Evolutionary conservation across 2,113 vertebrate species (phyloP).

Genomic region (Cololabis saira): DNA sequence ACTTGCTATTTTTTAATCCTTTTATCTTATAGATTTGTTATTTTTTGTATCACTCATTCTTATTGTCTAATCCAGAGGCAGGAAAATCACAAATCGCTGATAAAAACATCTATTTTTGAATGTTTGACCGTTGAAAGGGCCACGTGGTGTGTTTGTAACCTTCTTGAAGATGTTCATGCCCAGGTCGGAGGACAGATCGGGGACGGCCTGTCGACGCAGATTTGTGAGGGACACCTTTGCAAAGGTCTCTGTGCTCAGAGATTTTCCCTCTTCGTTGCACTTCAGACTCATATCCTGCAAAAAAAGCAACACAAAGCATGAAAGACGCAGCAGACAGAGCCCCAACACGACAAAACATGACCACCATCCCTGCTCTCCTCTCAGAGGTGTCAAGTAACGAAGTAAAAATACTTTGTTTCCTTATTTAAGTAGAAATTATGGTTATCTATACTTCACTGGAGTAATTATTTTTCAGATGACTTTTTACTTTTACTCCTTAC

Average conservation of each 20-base stretch:
- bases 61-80: too few species aligned
- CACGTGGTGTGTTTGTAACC: conserved; percentile 71
- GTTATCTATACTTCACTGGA: too few species aligned
- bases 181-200: conserved; percentile 95
- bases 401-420: too few species aligned
- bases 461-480: too few species aligned
- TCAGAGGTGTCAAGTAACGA: too few species aligned
- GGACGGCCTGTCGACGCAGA: conserved; percentile 92
- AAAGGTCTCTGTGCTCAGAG: conserved; percentile 92
- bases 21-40: too few species aligned
- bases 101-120: too few species aligned
- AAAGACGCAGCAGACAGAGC: accelerated
- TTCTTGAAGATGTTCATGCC: conserved; percentile 99
- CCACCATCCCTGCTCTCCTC: neutral
- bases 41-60: too few species aligned
- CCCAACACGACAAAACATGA: neutral
- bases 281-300: conserved; percentile 94
- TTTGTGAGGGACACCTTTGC: conserved; percentile 94
- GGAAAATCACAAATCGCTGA: too few species aligned
- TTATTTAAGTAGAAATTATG: too few species aligned
- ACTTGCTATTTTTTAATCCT: too few species aligned
- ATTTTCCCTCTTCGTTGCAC: conserved; percentile 95
- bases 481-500: too few species aligned
- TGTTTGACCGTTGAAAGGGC: neutral
- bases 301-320: neutral